Conservation (phyloP, 2,113 vertebrate genomes). For the Apteryx mantelli region DNA sequence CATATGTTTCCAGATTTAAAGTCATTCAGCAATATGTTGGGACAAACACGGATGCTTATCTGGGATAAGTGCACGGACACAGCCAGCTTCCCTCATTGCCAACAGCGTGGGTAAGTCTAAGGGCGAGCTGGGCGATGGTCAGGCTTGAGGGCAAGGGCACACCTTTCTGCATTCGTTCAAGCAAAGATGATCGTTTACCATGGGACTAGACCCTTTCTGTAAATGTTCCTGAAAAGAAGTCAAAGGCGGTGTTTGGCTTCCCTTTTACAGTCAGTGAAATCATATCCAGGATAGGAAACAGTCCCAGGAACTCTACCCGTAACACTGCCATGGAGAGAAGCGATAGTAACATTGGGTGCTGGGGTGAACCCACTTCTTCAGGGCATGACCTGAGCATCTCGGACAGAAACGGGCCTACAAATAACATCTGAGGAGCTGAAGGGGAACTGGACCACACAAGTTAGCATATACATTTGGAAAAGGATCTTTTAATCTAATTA, state of each 20-base stretch:
- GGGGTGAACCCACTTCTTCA: background rate
- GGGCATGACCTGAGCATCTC: background rate
- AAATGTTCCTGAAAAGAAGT: background rate
- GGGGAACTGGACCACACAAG: background rate
- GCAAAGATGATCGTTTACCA: background rate
- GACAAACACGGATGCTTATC: too few relatives aligned
- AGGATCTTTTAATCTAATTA: background rate
- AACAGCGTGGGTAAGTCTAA: rapidly evolving
- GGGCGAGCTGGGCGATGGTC: background rate
- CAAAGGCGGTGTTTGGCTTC: background rate
- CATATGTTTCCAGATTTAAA: background rate
- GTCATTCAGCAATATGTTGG: background rate
- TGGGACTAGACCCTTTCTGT: background rate
- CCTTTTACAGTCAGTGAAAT: background rate
- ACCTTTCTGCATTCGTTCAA: background rate
- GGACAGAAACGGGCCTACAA: background rate
- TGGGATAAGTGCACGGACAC: background rate
- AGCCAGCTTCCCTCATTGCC: background rate
- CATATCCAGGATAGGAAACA: background rate
- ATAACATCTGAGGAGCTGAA: too few relatives aligned
- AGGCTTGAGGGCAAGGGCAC: background rate
- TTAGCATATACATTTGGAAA: background rate
- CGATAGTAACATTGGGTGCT: background rate
- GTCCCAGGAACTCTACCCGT: rapidly evolving
- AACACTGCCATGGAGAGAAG: rapidly evolving